phyloP scores from a whole-genome alignment of 64 coral and sea anemone genomes.

The Dendrophyllia cribrosa region DNA sequence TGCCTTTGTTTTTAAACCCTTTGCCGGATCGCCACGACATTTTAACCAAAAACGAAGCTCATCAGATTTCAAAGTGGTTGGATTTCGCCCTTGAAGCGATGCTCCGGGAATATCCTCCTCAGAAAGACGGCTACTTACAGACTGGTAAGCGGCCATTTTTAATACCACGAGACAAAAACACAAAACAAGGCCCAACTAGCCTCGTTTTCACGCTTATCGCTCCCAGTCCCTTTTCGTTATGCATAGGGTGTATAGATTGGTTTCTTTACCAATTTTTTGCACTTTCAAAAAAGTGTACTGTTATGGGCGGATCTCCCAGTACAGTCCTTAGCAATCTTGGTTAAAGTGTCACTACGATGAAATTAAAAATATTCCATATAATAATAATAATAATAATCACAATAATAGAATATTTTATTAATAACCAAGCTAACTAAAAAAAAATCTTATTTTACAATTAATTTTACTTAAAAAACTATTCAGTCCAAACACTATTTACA shows the following conservation, averaged over 20 bases:
- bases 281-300: no score
- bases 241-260: background rate
- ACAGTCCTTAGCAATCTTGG: no score
- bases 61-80: constrained; percentile 2
- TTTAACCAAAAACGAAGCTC: constrained; percentile 39
- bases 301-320: no score
- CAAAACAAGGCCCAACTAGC: constrained; percentile 1
- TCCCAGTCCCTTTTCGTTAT: background rate
- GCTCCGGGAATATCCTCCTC: constrained; percentile 25
- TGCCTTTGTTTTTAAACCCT: constrained; percentile 36
- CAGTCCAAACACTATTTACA: no score
- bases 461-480: no score
- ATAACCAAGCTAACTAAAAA: no score
- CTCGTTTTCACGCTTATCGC: background rate
- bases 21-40: constrained; percentile 22
- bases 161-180: background rate
- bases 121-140: background rate
- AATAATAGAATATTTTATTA: no score
- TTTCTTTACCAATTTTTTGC: no score
- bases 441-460: no score
- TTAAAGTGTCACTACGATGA: no score
- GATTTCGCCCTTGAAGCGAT: constrained; percentile 31
- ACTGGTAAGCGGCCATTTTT: background rate
- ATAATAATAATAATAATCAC: no score
- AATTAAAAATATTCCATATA: no score